Base-by-base conservation (phyloP, 2,797 vertebrate species). In the Manis javanica region DNA sequence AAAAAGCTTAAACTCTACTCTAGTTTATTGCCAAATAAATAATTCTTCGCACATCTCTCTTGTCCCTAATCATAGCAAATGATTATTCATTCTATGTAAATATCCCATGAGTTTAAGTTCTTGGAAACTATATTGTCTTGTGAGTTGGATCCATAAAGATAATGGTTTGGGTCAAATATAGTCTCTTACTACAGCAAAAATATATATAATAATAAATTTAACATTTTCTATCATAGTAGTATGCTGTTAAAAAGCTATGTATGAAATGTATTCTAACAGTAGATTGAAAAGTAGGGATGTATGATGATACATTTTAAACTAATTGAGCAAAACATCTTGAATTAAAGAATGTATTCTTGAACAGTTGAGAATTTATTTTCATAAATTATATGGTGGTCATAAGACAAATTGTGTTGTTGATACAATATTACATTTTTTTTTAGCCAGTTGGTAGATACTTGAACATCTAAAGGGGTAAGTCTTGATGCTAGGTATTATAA, bases 341-440 rank as follows among this genome's bases (percentile, higher is more conserved):
- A 74, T 82, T 90, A 42, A 87, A 84, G 37, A 77, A 92, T 4
- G 12, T n/a, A 66, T 82, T 91, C 63, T 92, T 90, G 42, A 94
- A 84, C 18, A 78, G 10, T n/a, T 78, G 63, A 72, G 61, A 59
- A 12, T 63, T 64, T 29, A 29, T 84, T 75, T 90, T 87, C 51
- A 42, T 90, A 55, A 68, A 42, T 63, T 64, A 37, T 24, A 5
- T 90, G 59, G 53, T 64, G 34, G n/a, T 59, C 24, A 49, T 96
- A 29, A 87, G 53, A 49, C 46, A 93, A 39, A 82, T 68, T 63
- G 4, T 94, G n/a, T 57, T 59, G 23, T 31, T 87, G 24, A n/a
- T 71, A 63, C 2, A 39, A 37, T 49, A 83, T 31, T 39, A 53
- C 13, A 2, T 24, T 59, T 88, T 91, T 72, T 77, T 93, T 72